These are phyloP conservation scores for Prionace glauca DNA, from an alignment of 2,797 vertebrate genomes.

Conservation along the genomic window DNA sequence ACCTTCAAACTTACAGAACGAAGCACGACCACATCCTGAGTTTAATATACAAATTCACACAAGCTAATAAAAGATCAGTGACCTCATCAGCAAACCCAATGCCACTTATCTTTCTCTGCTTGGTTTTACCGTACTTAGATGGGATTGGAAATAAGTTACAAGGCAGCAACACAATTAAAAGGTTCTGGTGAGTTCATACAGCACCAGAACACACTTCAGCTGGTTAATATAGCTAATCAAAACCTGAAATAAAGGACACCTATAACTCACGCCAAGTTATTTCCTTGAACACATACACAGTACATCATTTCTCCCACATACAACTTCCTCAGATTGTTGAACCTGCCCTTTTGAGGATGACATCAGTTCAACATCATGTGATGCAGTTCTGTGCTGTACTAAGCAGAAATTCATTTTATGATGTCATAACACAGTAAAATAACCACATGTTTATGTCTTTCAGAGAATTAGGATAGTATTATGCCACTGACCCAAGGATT, in stretches of 20 bases:
- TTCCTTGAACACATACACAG: not conserved
- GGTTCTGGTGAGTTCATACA: not conserved
- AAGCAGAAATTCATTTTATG: not conserved
- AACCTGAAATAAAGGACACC: conserved; percentile 20
- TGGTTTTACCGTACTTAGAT: not conserved
- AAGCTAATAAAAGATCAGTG: conserved; percentile 25
- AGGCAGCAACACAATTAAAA: not conserved
- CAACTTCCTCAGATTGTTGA: not conserved
- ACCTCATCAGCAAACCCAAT: not conserved
- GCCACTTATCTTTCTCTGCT: not conserved
- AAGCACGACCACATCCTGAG: not conserved
- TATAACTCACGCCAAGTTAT: not conserved
- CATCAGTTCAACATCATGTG: not conserved
- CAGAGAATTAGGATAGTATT: not conserved
- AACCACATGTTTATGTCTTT: not conserved
- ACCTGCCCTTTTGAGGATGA: not conserved
- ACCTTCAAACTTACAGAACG: not conserved
- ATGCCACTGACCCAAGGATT: not conserved
- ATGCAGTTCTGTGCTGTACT: not conserved
- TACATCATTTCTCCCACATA: not conserved
- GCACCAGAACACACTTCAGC: not conserved
- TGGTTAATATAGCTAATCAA: conserved; percentile 11
- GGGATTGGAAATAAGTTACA: not conserved
- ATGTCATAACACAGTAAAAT: not conserved
- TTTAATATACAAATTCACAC: conserved; percentile 22